These are phyloP conservation scores for Psittacula cyanocephala DNA, from an alignment of 2,113 vertebrate genomes.

Conservation along the genomic window DNA sequence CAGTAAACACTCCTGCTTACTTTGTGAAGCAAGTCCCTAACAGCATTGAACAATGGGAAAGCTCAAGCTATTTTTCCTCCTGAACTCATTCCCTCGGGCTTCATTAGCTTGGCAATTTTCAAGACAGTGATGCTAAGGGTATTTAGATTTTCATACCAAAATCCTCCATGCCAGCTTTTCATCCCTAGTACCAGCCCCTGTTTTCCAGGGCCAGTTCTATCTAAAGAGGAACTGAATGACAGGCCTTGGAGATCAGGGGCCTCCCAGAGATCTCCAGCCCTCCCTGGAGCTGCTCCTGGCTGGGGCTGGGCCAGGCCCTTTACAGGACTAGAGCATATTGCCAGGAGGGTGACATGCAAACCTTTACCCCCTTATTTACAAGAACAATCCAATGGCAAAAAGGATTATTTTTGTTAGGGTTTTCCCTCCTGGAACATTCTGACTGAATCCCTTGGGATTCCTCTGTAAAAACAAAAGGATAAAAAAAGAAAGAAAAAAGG, in stretches of 20 bases:
- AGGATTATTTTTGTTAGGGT: not conserved
- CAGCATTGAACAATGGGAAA: not conserved
- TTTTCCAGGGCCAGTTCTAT: not conserved
- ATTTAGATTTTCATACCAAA: not conserved
- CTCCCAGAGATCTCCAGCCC: not conserved
- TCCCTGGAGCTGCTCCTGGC: not conserved
- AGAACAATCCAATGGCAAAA: not conserved
- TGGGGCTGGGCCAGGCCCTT: not conserved
- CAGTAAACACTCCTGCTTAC: not conserved
- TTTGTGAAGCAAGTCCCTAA: not conserved
- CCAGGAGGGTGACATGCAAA: rapidly evolving
- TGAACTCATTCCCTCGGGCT: not conserved
- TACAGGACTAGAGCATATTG: not conserved
- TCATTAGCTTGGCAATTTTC: not conserved
- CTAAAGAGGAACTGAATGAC: not conserved
- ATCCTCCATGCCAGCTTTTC: not conserved
- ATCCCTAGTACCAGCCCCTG: not conserved
- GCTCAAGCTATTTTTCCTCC: not conserved
- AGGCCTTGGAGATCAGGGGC: not conserved
- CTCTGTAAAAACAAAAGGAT: not conserved
- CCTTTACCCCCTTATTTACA: not conserved
- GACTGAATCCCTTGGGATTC: not conserved
- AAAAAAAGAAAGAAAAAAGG: no score
- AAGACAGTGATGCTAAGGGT: not conserved
- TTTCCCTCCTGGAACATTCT: not conserved